These are phyloP conservation scores for Anguilla obscura DNA, from an alignment of 2,797 vertebrate species.

Conservation along the genomic window DNA sequence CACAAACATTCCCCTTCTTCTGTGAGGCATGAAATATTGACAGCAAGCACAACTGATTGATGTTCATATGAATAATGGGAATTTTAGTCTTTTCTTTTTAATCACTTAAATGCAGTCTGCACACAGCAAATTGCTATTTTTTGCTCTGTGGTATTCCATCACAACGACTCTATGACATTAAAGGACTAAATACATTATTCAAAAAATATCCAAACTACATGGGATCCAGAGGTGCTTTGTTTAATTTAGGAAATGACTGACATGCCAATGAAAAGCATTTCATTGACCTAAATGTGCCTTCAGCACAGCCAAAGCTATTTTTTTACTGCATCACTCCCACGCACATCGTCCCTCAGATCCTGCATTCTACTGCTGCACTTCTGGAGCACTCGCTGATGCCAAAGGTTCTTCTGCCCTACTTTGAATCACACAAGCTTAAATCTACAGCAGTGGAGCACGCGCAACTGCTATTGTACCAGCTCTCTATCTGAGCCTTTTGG, in stretches of 20 bases:
- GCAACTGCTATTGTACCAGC: not conserved
- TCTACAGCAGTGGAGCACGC: conserved; percentile 1
- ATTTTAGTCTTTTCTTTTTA: not conserved
- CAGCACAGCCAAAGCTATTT: not conserved
- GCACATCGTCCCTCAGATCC: conserved; percentile 5
- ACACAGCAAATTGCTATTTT: not conserved
- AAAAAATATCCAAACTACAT: not conserved
- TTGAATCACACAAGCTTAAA: conserved; percentile 13
- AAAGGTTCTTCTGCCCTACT: conserved; percentile 31
- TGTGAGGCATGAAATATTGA: not conserved
- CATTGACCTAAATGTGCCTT: conserved; percentile 17
- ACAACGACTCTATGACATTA: not conserved
- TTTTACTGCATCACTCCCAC: conserved; percentile 6
- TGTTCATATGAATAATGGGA: not conserved
- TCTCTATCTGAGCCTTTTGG: conserved; percentile 22
- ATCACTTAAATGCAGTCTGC: not conserved
- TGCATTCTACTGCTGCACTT: not conserved
- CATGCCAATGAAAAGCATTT: conserved; percentile 2
- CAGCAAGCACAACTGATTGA: not conserved
- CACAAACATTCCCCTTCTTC: not conserved
- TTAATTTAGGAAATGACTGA: conserved; percentile 1
- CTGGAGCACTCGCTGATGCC: not conserved
- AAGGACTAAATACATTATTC: not conserved
- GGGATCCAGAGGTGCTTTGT: not conserved
- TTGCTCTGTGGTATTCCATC: not conserved